Evolutionary conservation across 2,888 invertebrate species (phyloP).

Genomic region (Tachina grossa): DNA sequence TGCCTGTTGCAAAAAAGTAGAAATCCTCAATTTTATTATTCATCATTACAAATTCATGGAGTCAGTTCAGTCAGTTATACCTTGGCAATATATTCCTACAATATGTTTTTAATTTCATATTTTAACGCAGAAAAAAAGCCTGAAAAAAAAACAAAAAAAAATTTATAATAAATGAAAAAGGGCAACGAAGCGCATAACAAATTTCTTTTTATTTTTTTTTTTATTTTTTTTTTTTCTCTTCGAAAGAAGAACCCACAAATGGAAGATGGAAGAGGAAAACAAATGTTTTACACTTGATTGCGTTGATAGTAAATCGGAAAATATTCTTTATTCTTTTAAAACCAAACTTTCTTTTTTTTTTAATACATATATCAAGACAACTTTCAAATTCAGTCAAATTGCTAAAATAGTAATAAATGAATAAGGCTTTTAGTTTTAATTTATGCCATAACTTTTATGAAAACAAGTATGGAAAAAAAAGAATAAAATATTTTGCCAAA

Average conservation of each 20-base stretch:
- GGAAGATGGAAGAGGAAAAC: constrained; percentile 1
- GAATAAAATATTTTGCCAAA: background rate
- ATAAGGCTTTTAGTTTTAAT: constrained; percentile 28
- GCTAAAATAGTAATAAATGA: background rate
- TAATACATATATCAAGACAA: background rate
- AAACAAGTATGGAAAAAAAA: background rate
- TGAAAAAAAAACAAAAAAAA: background rate
- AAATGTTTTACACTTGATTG: constrained; percentile 59
- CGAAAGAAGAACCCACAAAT: background rate
- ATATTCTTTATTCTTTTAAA: constrained; percentile 8
- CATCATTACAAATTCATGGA: background rate
- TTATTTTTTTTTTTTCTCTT: background rate
- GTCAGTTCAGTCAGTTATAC: background rate
- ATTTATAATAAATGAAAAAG: constrained; percentile 61
- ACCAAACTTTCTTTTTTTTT: background rate
- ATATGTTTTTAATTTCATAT: constrained; percentile 44
- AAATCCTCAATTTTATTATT: background rate
- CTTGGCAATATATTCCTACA: background rate
- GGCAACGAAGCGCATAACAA: constrained; percentile 56
- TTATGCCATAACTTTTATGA: constrained; percentile 18
- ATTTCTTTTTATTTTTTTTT: constrained; percentile 1
- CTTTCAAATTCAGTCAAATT: background rate
- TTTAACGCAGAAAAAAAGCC: background rate
- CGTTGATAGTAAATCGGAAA: constrained; percentile 32
- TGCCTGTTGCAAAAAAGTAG: background rate